A percentile compares a stretch with the other conserved stretches of the same genome.
These are phyloP conservation scores for Papio anubis DNA, from an alignment of 2,113 vertebrate species.

Conservation along the genomic window DNA sequence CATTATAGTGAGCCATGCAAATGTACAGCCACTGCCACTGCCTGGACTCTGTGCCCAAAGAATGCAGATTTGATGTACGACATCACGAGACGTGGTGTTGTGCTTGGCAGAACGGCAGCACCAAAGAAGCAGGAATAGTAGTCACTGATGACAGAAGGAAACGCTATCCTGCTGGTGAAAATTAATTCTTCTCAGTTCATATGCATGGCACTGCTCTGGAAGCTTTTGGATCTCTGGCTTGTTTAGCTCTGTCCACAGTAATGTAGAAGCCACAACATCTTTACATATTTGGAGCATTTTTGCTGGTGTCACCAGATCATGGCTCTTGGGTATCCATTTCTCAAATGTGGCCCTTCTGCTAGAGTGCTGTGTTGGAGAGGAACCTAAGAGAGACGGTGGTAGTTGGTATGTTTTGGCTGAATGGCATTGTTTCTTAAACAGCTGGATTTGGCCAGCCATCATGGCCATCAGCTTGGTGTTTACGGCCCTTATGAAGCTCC, in stretches of 20 bases:
- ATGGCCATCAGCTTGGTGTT: not conserved
- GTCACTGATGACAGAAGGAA: not conserved
- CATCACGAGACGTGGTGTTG: accelerated
- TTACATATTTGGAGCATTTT: not conserved
- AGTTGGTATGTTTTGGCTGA: not conserved
- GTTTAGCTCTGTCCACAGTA: not conserved
- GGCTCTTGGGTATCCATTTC: not conserved
- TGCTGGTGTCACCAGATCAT: not conserved
- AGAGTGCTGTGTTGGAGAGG: not conserved
- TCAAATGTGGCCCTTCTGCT: not conserved
- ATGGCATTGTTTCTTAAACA: not conserved
- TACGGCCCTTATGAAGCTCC: slow-evolving; percentile 34
- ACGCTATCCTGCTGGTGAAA: not conserved
- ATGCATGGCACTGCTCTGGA: not conserved
- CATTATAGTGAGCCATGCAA: not conserved
- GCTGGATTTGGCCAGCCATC: not conserved
- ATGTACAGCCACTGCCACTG: not conserved
- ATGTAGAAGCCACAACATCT: not conserved
- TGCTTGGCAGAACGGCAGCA: not conserved
- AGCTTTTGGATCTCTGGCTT: not conserved
- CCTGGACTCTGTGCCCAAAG: not conserved
- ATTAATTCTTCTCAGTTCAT: not conserved
- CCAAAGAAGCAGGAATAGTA: not conserved
- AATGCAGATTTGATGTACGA: not conserved
- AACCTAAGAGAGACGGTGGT: not conserved